These are phyloP conservation scores for Brachyhypopomus gauderio DNA, from an alignment of 2,113 vertebrate species.

Conservation along the genomic window DNA sequence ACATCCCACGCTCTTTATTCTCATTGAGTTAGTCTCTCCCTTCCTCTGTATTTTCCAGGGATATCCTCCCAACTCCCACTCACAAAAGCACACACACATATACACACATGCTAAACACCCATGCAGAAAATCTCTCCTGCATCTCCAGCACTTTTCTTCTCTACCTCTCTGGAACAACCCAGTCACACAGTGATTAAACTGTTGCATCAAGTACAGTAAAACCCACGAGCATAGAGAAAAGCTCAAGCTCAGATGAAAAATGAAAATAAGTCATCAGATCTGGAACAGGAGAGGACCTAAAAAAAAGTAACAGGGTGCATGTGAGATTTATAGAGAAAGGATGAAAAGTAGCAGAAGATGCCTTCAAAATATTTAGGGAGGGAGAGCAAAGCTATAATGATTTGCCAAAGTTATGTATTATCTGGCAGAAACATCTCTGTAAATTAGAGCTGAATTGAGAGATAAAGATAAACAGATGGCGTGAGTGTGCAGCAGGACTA, in stretches of 20 bases:
- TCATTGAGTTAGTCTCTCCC: background rate
- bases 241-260: slow-evolving; percentile 4
- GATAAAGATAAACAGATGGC: slow-evolving; percentile 54
- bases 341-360: background rate
- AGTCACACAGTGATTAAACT: slow-evolving; percentile 43
- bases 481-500: slow-evolving; percentile 53
- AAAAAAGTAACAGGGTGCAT: slow-evolving; percentile 29
- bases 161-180: slow-evolving; percentile 50
- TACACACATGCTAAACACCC: slow-evolving; percentile 24
- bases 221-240: slow-evolving; percentile 12
- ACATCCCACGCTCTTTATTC: slow-evolving; percentile 11
- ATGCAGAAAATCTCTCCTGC: slow-evolving; percentile 43
- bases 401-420: slow-evolving; percentile 52
- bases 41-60: slow-evolving; percentile 57
- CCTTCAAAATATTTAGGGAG: slow-evolving; percentile 15
- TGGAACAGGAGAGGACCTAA: slow-evolving; percentile 49
- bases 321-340: background rate
- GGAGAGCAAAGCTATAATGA: slow-evolving; percentile 9
- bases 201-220: slow-evolving; percentile 37
- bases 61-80: slow-evolving; percentile 16
- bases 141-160: slow-evolving; percentile 39
- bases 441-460: slow-evolving; percentile 35
- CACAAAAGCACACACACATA: slow-evolving; percentile 19
- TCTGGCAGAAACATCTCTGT: slow-evolving; percentile 43
- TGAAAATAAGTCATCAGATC: slow-evolving; percentile 39